Evolutionary conservation across 2,113 vertebrate genomes (phyloP).

Genomic region (Acanthochromis polyacanthus): DNA sequence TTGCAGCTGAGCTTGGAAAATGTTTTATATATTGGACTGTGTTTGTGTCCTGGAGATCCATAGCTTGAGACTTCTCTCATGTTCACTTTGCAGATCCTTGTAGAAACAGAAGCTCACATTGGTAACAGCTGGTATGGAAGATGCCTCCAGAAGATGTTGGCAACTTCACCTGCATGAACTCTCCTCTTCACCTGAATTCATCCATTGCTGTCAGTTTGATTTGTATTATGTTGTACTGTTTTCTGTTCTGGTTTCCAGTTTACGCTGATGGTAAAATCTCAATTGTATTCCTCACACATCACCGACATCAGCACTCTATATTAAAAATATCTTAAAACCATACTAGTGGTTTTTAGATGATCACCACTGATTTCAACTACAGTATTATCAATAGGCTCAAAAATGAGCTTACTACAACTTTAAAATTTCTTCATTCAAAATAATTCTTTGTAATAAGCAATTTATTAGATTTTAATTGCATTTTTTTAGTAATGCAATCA

Average conservation of each 20-base stretch:
- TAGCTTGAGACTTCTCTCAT: background rate
- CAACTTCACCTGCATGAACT: background rate
- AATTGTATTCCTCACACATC: background rate
- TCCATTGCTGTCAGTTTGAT: background rate
- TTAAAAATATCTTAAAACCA: background rate
- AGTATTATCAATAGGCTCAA: background rate
- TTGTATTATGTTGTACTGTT: background rate
- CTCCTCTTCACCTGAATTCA: background rate
- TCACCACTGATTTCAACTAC: background rate
- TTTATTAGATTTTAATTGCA: background rate
- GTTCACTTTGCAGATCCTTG: background rate
- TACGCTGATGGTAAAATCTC: background rate
- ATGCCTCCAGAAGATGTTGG: background rate
- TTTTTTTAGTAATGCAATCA: background rate
- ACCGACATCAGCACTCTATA: background rate
- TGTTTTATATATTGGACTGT: no score
- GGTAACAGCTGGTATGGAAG: constrained; percentile 5
- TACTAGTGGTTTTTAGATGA: background rate
- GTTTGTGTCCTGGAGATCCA: background rate
- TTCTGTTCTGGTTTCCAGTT: background rate
- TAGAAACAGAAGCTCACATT: constrained; percentile 12
- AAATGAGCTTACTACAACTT: background rate
- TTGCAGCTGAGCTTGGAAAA: no score
- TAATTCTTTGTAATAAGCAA: no score
- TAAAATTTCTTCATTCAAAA: no score